Evolutionary conservation across 2,888 invertebrate genomes (phyloP), one percentile per base, ranked within the genome.

Genomic region (Heteromurus nitidus): DNA sequence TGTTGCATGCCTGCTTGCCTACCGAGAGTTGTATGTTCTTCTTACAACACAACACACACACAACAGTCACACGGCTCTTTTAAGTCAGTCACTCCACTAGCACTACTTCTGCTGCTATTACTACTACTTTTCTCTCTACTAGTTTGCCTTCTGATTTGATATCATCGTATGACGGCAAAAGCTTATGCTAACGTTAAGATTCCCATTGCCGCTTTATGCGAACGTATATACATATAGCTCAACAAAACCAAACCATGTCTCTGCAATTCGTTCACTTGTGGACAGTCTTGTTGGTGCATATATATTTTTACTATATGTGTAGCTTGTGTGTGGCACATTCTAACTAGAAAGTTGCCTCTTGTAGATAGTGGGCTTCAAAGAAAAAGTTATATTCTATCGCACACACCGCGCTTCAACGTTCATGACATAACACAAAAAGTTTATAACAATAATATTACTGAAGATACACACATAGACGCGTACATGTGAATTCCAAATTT

Each of bases 401-500:
- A 53, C 65, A 24, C 44, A 44, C 60, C 30, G 60, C 22, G 2
- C 31, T 73, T 50, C 22, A n/a, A n/a, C n/a, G n/a, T 64, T 74
- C 65, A 65, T 74, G 74, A 74, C 65, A 74, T 64, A 31, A 64
- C 64, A 42, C 62, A 62, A 73, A 64, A 50, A 60, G 64, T 64
- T 22, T 44, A 70, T 50, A 53, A 64, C 74, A 28, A 65, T 60
- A 74, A 74, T 65, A 55, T 47, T 53, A 74, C 47, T 42, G 22
- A 30, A 64, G 18, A 42, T 28, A 60, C 47, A 58, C 20, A 64
- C 47, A 42, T 36, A 60, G 28, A 36, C 53, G 31, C 30, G 16
- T 20, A 20, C 64, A n/a, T 64, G 50, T 73, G 73, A 73, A 64
- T 64, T 73, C 64, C 73, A 64, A 64, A 64, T 62, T n/a, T 72